Base-by-base conservation (phyloP, 2,888 invertebrate genomes). In the Metellina segmentata region DNA sequence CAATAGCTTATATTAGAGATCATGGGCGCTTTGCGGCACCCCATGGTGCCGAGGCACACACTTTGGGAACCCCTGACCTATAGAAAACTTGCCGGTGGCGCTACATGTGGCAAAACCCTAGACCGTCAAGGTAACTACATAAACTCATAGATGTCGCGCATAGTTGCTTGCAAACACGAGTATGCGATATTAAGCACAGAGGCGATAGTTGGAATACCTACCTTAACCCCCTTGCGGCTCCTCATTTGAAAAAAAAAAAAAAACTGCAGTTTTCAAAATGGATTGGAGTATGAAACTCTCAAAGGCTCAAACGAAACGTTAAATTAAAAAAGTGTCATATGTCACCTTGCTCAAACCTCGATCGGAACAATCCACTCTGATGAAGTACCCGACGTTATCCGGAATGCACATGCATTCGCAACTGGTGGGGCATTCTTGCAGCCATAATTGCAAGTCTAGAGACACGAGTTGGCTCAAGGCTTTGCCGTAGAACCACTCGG, bases 351-450 rank as follows among this genome's bases (percentile, higher is more conserved):
- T 53, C 70, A 90, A 69, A 6, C 51, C 51, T 6, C 81, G 34
- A n/a, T 20, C 16, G 1, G 90, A 79, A 48, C 90, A 90, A 48
- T 90, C 81, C 16, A 86, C 90, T 77, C 61, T 81, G 20, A 86
- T 51, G 70, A 69, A 81, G 52, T 69, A 85, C 8, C 52, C 52
- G 5, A 20, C 70, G 1, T 86, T 70, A 19, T 70, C 74, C 0
- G 74, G 34, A 2, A 90, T 81, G 11, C 90, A 90, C 2, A 61
- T 74, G 81, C 90, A 90, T 4, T 70, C 8, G 19, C 90, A 90
- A 0, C 7, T 11, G 11, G 82, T 79, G 9, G 51, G 53, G 13
- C 90, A 90, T 7, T 81, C 70, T 0, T 90, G 77, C 6, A 20
- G 19, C 86, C 81, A 86, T 0, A 0, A 19, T 4, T 20, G 13